A percentile compares a stretch with the other conserved stretches of the same genome.
These are phyloP conservation scores for Pterocles gutturalis DNA, from an alignment of 2,113 vertebrate genomes.

Conservation along the genomic window DNA sequence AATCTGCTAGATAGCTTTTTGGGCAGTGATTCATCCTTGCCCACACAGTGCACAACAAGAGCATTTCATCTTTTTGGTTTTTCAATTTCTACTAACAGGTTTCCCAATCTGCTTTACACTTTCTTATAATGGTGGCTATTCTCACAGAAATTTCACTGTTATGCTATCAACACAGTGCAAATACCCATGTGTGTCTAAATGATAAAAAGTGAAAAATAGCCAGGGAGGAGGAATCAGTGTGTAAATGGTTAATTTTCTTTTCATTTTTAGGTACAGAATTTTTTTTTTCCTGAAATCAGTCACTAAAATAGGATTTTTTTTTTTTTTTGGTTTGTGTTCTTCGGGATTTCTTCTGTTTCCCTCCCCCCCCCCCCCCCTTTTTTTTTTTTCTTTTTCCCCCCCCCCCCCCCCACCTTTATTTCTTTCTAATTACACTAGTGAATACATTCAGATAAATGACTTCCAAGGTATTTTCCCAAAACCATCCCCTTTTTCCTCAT, in stretches of 20 bases:
- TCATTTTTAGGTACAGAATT: not conserved
- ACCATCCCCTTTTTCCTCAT: not conserved
- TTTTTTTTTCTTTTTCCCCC: not conserved
- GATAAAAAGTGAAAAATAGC: not conserved
- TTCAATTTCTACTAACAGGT: not conserved
- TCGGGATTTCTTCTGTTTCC: not conserved
- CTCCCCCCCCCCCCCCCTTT: too few species aligned
- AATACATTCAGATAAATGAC: not conserved
- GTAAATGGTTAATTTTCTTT: not conserved
- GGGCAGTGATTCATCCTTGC: not conserved
- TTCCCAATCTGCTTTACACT: not conserved
- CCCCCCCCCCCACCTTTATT: too few species aligned
- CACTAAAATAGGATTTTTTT: not conserved
- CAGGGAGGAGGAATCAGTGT: not conserved
- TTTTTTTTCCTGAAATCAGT: not conserved
- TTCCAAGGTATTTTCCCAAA: not conserved
- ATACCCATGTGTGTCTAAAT: accelerated
- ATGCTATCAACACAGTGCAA: not conserved
- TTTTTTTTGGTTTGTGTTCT: not conserved
- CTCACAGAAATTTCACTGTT: not conserved
- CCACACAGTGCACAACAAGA: not conserved
- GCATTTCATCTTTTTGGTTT: not conserved
- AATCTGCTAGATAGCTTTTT: not conserved
- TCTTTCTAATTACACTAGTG: not conserved
- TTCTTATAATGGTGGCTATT: not conserved